Evolutionary conservation across 2,113 vertebrate genomes (phyloP).

Genomic region (Podilymbus podiceps): DNA sequence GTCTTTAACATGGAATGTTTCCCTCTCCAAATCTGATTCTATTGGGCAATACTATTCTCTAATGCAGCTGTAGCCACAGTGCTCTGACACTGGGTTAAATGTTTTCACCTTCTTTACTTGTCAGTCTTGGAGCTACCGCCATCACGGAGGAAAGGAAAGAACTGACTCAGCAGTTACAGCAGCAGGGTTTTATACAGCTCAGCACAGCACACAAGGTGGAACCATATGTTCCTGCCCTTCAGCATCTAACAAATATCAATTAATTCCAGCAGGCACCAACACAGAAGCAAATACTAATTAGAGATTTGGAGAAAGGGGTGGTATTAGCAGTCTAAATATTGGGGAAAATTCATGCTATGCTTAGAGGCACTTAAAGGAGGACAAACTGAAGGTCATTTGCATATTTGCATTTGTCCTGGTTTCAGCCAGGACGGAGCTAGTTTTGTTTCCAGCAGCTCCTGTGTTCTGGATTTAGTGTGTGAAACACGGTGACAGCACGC

Average conservation of each 20-base stretch:
- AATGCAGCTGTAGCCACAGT: background rate
- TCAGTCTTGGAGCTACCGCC: background rate
- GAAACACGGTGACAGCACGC: too few species aligned
- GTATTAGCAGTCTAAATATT: slow-evolving; percentile 36
- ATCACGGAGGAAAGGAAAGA: background rate
- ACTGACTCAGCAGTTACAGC: slow-evolving; percentile 30
- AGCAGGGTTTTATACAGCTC: slow-evolving; percentile 23
- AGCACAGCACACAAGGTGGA: slow-evolving; percentile 26
- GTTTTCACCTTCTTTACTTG: slow-evolving; percentile 9
- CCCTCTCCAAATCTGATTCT: background rate
- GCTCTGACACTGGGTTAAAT: background rate
- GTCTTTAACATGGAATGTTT: background rate
- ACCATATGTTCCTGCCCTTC: slow-evolving; percentile 56
- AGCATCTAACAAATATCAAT: slow-evolving; percentile 47
- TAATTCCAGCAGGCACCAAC: slow-evolving; percentile 47
- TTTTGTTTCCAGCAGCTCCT: too few species aligned
- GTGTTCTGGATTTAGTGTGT: too few species aligned
- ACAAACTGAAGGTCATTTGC: slow-evolving; percentile 51
- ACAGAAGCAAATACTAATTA: slow-evolving; percentile 31
- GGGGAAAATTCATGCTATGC: background rate
- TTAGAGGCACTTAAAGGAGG: slow-evolving; percentile 17
- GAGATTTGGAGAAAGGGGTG: background rate
- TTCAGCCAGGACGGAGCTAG: too few species aligned
- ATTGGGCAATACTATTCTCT: background rate
- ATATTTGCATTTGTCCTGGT: background rate